These are phyloP conservation scores for Sebastes taczanowskii DNA, from an alignment of 2,797 vertebrate genomes.

Conservation along the genomic window DNA sequence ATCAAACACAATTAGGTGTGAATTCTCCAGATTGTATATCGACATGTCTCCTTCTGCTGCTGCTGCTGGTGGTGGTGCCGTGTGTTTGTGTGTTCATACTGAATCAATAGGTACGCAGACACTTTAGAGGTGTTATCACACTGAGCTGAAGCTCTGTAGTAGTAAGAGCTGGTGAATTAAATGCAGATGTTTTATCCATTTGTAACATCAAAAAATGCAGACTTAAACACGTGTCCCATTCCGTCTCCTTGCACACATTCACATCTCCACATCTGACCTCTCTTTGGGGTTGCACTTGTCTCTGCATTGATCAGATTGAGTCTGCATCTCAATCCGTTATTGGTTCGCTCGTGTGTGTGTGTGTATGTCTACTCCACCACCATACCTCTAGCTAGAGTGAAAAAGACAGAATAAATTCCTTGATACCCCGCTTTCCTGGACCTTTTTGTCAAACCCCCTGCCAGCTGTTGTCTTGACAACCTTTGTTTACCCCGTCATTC, in stretches of 20 bases:
- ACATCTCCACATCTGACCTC: slow-evolving; percentile 2
- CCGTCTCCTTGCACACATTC: not conserved
- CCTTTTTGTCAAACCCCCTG: slow-evolving; percentile 23
- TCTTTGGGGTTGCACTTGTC: not conserved
- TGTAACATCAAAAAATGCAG: not conserved
- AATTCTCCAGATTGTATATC: slow-evolving; percentile 58
- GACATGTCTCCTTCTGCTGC: slow-evolving; percentile 34
- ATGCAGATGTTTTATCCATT: not conserved
- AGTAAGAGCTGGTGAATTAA: not conserved
- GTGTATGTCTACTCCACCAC: not conserved
- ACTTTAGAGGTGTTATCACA: slow-evolving; percentile 6
- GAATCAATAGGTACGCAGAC: slow-evolving; percentile 30
- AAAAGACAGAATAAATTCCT: slow-evolving; percentile 46
- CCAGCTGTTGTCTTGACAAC: slow-evolving; percentile 68
- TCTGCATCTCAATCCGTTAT: slow-evolving; percentile 41
- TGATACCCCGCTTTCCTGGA: not conserved
- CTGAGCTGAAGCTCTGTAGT: not conserved
- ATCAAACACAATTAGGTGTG: slow-evolving; percentile 78
- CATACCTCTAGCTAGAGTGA: slow-evolving; percentile 28
- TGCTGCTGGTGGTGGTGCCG: not conserved
- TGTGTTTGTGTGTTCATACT: slow-evolving; percentile 21
- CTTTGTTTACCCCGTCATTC: slow-evolving; percentile 63
- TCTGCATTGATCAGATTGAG: slow-evolving; percentile 24
- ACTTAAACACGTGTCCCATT: not conserved
- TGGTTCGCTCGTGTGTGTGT: not conserved